Evolutionary conservation across 2,113 vertebrate genomes (phyloP).

Genomic region (Strigops habroptila): DNA sequence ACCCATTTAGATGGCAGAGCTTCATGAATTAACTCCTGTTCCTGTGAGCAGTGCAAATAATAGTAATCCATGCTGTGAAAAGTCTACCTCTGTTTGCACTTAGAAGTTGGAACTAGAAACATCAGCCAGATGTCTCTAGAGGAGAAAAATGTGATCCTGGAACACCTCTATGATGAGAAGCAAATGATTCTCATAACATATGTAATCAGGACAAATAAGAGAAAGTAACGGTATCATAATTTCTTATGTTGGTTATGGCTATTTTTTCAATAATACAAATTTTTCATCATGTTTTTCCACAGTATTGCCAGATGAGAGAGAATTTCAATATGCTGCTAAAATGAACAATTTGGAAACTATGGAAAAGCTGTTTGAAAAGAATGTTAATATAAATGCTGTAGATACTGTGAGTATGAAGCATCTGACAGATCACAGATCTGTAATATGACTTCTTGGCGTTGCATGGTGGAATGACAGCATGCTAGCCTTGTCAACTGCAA

Average conservation of each 20-base stretch:
- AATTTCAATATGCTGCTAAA: slow-evolving; percentile 85
- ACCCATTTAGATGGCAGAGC: neutral
- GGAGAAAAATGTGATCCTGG: neutral
- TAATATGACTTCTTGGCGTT: neutral
- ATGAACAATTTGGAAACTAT: slow-evolving; percentile 82
- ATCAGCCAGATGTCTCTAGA: neutral
- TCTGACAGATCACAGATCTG: neutral
- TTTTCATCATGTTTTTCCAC: neutral
- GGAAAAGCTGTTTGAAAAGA: slow-evolving; percentile 73
- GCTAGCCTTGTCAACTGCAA: neutral
- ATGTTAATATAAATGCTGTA: slow-evolving; percentile 80
- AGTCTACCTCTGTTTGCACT: neutral
- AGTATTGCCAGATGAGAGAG: slow-evolving; percentile 85
- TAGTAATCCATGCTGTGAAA: neutral
- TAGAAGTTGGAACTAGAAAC: neutral
- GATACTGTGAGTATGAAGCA: slow-evolving; percentile 76
- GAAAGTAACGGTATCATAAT: neutral
- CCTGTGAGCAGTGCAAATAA: neutral
- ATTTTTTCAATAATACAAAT: neutral
- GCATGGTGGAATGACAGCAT: neutral
- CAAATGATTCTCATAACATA: neutral
- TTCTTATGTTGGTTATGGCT: neutral
- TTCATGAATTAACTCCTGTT: neutral
- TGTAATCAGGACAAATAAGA: neutral
- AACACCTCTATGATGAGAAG: neutral